These are phyloP conservation scores for Menura novaehollandiae DNA, from an alignment of 2,113 vertebrate genomes.

Conservation along the genomic window DNA sequence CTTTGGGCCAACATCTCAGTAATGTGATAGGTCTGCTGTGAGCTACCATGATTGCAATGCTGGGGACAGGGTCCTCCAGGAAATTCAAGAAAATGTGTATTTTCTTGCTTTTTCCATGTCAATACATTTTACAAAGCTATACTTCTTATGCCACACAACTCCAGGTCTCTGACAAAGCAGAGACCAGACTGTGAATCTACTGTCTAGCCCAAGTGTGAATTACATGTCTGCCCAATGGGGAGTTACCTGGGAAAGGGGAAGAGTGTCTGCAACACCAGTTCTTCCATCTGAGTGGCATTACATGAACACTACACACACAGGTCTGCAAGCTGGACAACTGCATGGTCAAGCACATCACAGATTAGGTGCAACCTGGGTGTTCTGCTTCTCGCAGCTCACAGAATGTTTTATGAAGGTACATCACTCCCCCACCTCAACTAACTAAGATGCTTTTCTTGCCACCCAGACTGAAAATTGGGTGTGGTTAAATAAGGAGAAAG, in stretches of 20 bases:
- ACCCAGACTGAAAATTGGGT: not conserved
- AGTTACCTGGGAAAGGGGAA: not conserved
- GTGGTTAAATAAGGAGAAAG: not conserved
- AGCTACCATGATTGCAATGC: not conserved
- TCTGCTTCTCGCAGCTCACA: not conserved
- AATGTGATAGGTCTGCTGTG: not conserved
- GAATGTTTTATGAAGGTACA: not conserved
- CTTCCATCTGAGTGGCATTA: not conserved
- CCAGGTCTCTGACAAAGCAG: not conserved
- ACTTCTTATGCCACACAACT: not conserved
- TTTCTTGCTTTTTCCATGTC: not conserved
- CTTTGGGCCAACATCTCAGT: not conserved
- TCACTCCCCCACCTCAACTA: not conserved
- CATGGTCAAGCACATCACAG: not conserved
- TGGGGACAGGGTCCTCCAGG: fast-evolving
- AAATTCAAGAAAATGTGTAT: not conserved
- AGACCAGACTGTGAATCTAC: not conserved
- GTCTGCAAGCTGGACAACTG: not conserved
- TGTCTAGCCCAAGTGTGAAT: not conserved
- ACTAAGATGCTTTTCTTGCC: not conserved
- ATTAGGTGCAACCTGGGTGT: not conserved
- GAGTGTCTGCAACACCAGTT: not conserved
- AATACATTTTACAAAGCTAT: not conserved
- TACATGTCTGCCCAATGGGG: not conserved
- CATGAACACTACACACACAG: not conserved